phyloP scores from a whole-genome alignment of 2,888 invertebrate genomes.

The Eustalomyia histrio region DNA sequence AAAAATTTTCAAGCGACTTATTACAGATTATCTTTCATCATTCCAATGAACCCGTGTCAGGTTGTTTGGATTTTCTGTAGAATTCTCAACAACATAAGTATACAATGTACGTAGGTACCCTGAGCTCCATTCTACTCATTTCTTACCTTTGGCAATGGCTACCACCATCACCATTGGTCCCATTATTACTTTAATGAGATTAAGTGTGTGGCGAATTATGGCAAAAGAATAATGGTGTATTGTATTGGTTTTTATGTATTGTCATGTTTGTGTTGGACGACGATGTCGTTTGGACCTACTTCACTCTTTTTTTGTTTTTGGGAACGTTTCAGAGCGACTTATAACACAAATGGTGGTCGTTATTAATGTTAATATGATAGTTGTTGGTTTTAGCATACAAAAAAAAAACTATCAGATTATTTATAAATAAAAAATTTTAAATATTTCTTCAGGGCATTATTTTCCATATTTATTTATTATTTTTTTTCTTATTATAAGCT shows the following conservation, averaged over 20 bases:
- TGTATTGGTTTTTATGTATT: slow-evolving; percentile 46
- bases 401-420: slow-evolving; percentile 58
- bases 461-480: too few species aligned
- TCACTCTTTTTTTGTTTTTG: slow-evolving; percentile 1
- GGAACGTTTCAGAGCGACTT: slow-evolving; percentile 32
- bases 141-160: slow-evolving; percentile 21
- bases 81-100: neutral
- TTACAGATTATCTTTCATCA: slow-evolving; percentile 68
- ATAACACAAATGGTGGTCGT: slow-evolving; percentile 57
- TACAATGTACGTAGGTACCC: neutral
- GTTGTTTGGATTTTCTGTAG: slow-evolving; percentile 25
- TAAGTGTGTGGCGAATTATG: slow-evolving; percentile 70
- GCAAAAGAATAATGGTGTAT: slow-evolving; percentile 61
- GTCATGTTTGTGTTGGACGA: slow-evolving; percentile 38
- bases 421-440: slow-evolving; percentile 43
- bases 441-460: slow-evolving; percentile 32
- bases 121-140: slow-evolving; percentile 12
- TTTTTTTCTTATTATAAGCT: slow-evolving; percentile 46
- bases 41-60: slow-evolving; percentile 57
- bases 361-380: slow-evolving; percentile 55
- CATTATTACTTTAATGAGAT: slow-evolving; percentile 71
- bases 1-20: slow-evolving; percentile 64
- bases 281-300: slow-evolving; percentile 4
- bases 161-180: slow-evolving; percentile 36
- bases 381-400: slow-evolving; percentile 32